Base-by-base conservation (phyloP, 2,113 vertebrate genomes). In the Noturus placidus region DNA sequence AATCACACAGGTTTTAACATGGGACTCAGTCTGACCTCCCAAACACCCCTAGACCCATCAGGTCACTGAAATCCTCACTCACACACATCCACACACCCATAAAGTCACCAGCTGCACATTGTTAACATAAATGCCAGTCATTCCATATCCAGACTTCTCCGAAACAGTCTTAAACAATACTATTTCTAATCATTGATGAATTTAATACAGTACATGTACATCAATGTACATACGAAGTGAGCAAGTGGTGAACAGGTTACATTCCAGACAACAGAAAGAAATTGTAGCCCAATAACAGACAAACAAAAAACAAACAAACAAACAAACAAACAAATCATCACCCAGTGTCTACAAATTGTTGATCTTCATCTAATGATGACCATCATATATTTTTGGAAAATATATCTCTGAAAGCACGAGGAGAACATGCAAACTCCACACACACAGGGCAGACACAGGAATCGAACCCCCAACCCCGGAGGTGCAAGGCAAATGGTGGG, bases 11-110 rank as follows among this genome's bases (percentile, higher is more conserved):
- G 54, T 87, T 86, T 65, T 72, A 59, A 57, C 67, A 50, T 65
- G 61, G 65, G 88, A 86, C 57, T 91, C 85, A 88, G 74, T 88
- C 87, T 57, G 38, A 54, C 67, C 80, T 79, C 25, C 59, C 59
- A 82, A 33, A 57, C 67, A 77, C 30, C 72, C 35, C 76, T 35
- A 69, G 56, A 83, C 67, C 46, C 2, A 22, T 50, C 46, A 81
- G 57, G 35, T 67, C 46, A 52, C 38, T 87, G 54, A 76, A 86
- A 88, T 82, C 67, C 59, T 78, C 17, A 82, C 78, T 86, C 67
- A 72, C 56, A 67, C 42, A 80, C n/a, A 54, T 14, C 15, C 63
- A 25, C 72, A 86, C 11, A 20, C 19, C 27, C 81, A 74, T 59
- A 74, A 30, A 81, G 5, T 52, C 70, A 42, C 59, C 57, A 86